Conservation (phyloP, 2,888 invertebrate genomes). For the Nomada flava region DNA sequence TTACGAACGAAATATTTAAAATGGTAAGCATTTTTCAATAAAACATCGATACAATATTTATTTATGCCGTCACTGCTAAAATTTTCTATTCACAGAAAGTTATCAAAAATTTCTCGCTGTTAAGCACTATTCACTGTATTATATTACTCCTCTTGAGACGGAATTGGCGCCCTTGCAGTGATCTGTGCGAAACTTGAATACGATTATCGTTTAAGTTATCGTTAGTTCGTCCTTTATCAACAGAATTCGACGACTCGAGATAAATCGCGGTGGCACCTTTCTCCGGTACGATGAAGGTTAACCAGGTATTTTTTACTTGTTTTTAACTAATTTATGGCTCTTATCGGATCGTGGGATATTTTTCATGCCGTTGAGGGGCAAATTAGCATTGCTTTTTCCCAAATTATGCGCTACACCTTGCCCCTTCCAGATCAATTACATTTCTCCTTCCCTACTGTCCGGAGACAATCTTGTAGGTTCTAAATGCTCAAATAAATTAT, state of each 20-base stretch:
- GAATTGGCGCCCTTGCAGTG: background rate
- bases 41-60: too few species aligned
- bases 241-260: constrained; percentile 29
- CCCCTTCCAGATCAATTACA: too few species aligned
- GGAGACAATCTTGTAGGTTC: background rate
- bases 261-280: constrained; percentile 38
- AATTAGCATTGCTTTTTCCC: background rate
- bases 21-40: too few species aligned
- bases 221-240: constrained; percentile 25
- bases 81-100: too few species aligned
- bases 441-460: too few species aligned
- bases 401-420: background rate
- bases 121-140: too few species aligned
- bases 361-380: constrained; percentile 3
- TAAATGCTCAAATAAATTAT: background rate
- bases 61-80: too few species aligned
- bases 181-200: background rate
- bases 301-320: constrained; percentile 34
- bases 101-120: too few species aligned
- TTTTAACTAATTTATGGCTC: constrained; percentile 18
- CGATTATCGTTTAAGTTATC: constrained; percentile 6
- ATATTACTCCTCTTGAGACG: background rate
- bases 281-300: constrained; percentile 46
- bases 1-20: too few species aligned
- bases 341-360: constrained; percentile 31